A percentile compares a stretch with the other conserved stretches of the same genome.
Conservation (phyloP, 2,797 vertebrate species). For the Jordanella pulchra region DNA sequence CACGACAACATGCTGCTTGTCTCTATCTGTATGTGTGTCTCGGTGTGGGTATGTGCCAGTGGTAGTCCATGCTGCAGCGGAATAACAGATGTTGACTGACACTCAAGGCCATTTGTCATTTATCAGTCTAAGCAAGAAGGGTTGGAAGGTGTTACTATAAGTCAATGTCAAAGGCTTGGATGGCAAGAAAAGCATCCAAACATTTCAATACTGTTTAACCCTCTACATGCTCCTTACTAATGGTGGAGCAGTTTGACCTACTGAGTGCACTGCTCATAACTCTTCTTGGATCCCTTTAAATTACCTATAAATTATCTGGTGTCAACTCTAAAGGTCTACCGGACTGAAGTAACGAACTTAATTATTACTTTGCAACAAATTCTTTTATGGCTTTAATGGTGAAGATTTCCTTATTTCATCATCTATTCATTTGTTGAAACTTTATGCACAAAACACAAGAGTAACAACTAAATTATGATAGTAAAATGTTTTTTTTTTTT, state of each 20-base stretch:
- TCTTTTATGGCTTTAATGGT: constrained; percentile 20
- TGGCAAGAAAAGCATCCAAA: constrained; percentile 52
- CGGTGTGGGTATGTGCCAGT: constrained; percentile 42
- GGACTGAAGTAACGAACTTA: constrained; percentile 12
- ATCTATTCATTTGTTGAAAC: not conserved
- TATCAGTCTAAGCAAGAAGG: constrained; percentile 70
- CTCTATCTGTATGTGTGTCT: not conserved
- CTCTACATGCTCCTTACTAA: constrained; percentile 32
- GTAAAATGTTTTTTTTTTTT: constrained; percentile 33
- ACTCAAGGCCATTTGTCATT: constrained; percentile 77
- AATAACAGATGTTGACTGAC: constrained; percentile 80
- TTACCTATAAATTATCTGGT: constrained; percentile 36
- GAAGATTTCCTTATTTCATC: constrained; percentile 1
- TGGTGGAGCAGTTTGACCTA: constrained; percentile 16
- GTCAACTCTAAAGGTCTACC: constrained; percentile 22
- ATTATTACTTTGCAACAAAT: constrained; percentile 1
- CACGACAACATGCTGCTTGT: constrained; percentile 31
- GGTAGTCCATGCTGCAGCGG: constrained; percentile 63
- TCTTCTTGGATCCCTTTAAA: constrained; percentile 31
- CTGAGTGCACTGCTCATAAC: constrained; percentile 19
- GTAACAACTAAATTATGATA: constrained; percentile 29
- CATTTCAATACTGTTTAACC: constrained; percentile 65
- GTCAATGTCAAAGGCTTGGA: constrained; percentile 70
- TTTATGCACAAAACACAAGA: constrained; percentile 11
- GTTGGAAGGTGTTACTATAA: constrained; percentile 67